Percentiles rank a stretch among this genome's conserved stretches.
Evolutionary conservation across 1,140 invertebrate genomes (phyloP).

Genomic region (Cephus cinctus): DNA sequence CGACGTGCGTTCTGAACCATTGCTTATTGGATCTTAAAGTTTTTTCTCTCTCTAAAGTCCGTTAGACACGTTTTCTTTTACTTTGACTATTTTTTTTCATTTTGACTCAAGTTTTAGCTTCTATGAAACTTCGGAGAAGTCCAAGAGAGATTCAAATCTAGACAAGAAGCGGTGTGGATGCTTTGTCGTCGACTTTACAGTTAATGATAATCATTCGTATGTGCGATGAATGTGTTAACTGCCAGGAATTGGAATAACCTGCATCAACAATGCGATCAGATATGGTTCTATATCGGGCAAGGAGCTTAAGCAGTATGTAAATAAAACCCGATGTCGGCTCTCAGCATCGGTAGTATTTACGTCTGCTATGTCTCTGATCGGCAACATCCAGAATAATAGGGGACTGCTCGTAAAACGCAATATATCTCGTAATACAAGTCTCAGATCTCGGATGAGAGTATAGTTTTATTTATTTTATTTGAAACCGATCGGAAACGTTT

Average conservation of each 20-base stretch:
- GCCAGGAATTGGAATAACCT: neutral
- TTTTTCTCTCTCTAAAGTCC: too few relatives aligned
- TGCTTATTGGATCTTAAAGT: too few relatives aligned
- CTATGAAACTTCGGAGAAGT: too few relatives aligned
- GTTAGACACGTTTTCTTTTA: too few relatives aligned
- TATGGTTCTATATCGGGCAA: constrained; percentile 34
- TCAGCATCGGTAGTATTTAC: constrained; percentile 27
- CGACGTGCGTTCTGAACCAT: too few relatives aligned
- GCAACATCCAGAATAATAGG: constrained; percentile 52
- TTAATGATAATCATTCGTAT: too few relatives aligned
- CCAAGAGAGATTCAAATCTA: too few relatives aligned
- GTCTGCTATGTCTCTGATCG: constrained; percentile 29
- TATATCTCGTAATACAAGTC: neutral
- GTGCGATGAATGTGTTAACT: too few relatives aligned
- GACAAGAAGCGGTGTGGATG: too few relatives aligned
- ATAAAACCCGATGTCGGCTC: constrained; percentile 9
- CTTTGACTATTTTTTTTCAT: too few relatives aligned
- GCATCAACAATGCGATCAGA: constrained; percentile 42
- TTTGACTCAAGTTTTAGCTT: too few relatives aligned
- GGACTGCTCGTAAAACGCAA: constrained; percentile 16
- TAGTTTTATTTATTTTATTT: constrained; percentile 35
- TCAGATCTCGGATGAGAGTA: neutral
- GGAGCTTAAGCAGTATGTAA: constrained; percentile 38
- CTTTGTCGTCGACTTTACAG: too few relatives aligned
- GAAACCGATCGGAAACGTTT: constrained; percentile 20